These are phyloP conservation scores for Vanessa tameamea DNA, from an alignment of 1,140 invertebrate genomes.

Conservation along the genomic window DNA sequence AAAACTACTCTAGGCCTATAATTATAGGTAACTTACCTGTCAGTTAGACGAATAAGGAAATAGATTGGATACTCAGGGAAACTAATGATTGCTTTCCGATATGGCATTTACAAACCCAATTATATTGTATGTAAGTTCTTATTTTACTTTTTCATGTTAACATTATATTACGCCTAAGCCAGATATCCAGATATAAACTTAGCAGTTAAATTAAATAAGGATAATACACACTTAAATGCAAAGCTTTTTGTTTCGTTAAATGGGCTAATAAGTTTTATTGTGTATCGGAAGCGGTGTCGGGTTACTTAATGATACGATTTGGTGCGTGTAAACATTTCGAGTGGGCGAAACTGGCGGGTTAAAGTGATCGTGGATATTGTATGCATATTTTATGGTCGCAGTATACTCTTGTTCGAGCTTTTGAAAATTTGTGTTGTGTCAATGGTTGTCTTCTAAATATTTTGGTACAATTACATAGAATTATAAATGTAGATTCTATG, in stretches of 20 bases:
- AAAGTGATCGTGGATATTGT: conserved; percentile 42
- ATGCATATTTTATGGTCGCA: conserved; percentile 40
- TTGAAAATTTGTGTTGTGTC: conserved; percentile 30
- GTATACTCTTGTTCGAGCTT: conserved; percentile 25
- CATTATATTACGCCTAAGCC: too few relatives aligned
- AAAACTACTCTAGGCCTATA: conserved; percentile 59
- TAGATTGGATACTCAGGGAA: conserved; percentile 18
- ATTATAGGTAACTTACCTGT: conserved; percentile 53
- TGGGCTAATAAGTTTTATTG: conserved; percentile 15
- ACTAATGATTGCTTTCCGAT: conserved; percentile 20
- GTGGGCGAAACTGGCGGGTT: conserved; percentile 48
- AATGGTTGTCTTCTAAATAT: not conserved
- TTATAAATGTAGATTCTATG: not conserved
- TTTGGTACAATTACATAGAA: not conserved
- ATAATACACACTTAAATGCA: not conserved
- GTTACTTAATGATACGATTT: conserved; percentile 24
- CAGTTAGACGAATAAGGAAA: conserved; percentile 31
- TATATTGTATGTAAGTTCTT: too few relatives aligned
- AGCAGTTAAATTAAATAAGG: too few relatives aligned
- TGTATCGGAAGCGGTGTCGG: conserved; percentile 23
- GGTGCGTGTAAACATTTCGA: conserved; percentile 28
- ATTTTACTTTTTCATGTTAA: too few relatives aligned
- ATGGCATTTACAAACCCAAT: not conserved
- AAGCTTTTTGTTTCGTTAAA: conserved; percentile 12
- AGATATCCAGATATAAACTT: too few relatives aligned